Conservation (phyloP, 1,140 invertebrate genomes). For the Hormaphis cornu region DNA sequence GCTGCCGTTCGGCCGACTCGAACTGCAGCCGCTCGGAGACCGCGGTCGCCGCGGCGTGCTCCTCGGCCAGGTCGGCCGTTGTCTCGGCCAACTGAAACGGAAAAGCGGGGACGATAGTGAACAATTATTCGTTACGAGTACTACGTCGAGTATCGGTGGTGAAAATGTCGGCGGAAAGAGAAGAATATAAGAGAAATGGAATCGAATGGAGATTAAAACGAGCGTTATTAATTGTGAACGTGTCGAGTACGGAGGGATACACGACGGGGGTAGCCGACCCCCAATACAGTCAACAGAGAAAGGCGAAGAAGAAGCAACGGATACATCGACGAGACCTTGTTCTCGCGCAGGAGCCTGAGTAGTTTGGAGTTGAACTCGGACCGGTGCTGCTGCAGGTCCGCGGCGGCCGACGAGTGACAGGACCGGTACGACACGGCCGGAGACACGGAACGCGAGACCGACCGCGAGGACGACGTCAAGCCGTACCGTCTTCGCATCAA, state of each 20-base stretch:
- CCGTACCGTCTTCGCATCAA: slow-evolving; percentile 15
- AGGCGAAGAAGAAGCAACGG: neutral
- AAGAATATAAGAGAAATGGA: no score
- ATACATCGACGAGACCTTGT: neutral
- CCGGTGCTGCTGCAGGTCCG: no score
- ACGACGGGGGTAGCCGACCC: no score
- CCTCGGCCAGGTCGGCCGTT: slow-evolving; percentile 80
- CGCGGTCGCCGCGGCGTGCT: slow-evolving; percentile 76
- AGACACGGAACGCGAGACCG: slow-evolving; percentile 13
- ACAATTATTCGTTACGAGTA: neutral
- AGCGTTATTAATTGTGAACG: no score
- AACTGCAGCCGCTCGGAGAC: slow-evolving; percentile 81
- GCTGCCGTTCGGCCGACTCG: slow-evolving; percentile 66
- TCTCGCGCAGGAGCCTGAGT: neutral
- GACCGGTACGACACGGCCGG: slow-evolving; percentile 14
- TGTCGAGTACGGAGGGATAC: no score
- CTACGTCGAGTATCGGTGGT: no score
- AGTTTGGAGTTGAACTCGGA: slow-evolving; percentile 16
- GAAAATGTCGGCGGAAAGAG: no score
- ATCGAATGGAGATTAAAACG: no score
- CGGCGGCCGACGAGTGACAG: slow-evolving; percentile 2
- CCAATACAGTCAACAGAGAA: no score
- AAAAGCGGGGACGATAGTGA: neutral
- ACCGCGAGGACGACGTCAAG: slow-evolving; percentile 4
- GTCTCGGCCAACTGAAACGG: slow-evolving; percentile 72